A percentile compares a stretch with the other conserved stretches of the same genome.
phyloP scores from a whole-genome alignment of 2,113 vertebrate genomes.

The Vidua macroura region DNA sequence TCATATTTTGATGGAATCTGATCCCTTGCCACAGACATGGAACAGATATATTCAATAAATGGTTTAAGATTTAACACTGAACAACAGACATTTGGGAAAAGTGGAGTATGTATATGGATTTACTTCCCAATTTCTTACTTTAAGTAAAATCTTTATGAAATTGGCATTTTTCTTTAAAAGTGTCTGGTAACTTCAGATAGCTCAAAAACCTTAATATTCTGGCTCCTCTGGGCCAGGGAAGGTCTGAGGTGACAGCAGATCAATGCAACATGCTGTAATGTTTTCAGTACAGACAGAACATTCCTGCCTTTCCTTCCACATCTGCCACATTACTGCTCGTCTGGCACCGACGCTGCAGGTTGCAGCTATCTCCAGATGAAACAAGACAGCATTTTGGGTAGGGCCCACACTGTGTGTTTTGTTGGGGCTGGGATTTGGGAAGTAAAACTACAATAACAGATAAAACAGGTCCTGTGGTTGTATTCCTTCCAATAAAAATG shows the following conservation, averaged over 20 bases:
- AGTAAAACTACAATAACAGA: neutral
- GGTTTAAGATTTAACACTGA: neutral
- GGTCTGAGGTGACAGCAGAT: neutral
- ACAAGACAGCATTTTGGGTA: neutral
- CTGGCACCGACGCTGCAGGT: neutral
- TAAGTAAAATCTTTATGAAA: neutral
- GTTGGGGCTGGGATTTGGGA: neutral
- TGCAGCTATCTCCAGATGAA: neutral
- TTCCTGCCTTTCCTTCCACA: neutral
- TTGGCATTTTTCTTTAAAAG: neutral
- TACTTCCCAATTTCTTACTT: neutral
- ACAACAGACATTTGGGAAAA: neutral
- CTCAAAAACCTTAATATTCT: neutral
- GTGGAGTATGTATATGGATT: neutral
- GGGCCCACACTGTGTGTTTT: neutral
- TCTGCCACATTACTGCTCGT: neutral
- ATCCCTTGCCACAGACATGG: rapidly evolving
- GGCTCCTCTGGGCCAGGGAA: neutral
- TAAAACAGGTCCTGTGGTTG: neutral
- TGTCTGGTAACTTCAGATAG: neutral
- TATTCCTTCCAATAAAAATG: neutral
- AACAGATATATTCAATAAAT: neutral
- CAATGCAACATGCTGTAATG: neutral
- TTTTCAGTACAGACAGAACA: neutral
- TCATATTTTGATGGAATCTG: neutral